Evolutionary conservation across 2,113 vertebrate species (phyloP).

Genomic region (Tyto alba): DNA sequence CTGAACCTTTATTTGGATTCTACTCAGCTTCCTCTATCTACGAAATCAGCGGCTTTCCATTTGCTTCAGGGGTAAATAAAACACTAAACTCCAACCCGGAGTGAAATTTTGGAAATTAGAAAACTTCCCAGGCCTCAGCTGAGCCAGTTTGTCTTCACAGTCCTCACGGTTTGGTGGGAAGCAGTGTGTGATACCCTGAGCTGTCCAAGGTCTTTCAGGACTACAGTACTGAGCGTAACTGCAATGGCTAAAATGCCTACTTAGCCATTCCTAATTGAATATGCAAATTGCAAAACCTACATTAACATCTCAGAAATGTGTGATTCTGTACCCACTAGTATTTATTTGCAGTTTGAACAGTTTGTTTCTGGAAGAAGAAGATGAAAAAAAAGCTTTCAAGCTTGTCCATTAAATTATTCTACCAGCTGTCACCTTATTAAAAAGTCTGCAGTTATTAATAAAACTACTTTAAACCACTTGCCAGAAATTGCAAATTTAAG

Average conservation of each 20-base stretch:
- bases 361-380: constrained; percentile 36
- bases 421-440: constrained; percentile 57
- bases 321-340: constrained; percentile 38
- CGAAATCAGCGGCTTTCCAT: background rate
- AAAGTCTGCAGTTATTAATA: constrained; percentile 61
- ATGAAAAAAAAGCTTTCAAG: background rate
- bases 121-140: background rate
- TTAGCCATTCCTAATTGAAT: constrained; percentile 32
- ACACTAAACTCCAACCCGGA: background rate
- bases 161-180: background rate
- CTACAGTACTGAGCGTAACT: background rate
- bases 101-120: background rate
- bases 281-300: constrained; percentile 39
- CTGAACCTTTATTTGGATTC: background rate
- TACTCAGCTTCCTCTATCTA: background rate
- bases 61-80: background rate
- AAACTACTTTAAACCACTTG: constrained; percentile 12
- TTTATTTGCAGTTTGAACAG: constrained; percentile 61
- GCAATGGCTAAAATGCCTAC: background rate
- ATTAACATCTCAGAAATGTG: constrained; percentile 39
- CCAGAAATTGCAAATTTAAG: background rate
- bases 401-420: constrained; percentile 47
- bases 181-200: background rate
- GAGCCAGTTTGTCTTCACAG: background rate
- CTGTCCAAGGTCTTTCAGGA: background rate